A percentile compares a stretch with the other conserved stretches of the same genome.
Evolutionary conservation across 2,888 invertebrate species (phyloP).

Genomic region (Seira sanloemensis): DNA sequence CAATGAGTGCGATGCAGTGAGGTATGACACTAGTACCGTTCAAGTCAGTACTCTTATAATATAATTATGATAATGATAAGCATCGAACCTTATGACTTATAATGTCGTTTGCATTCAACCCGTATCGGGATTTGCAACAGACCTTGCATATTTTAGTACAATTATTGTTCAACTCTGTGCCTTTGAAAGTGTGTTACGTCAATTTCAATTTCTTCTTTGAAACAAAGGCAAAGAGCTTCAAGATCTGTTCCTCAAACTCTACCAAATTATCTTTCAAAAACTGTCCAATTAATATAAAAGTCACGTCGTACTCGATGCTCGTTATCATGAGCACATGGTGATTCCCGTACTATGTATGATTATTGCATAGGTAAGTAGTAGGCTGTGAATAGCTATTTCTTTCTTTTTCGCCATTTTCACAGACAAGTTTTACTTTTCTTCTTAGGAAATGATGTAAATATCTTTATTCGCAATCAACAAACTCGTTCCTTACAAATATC

Average conservation of each 20-base stretch:
- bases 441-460: not conserved
- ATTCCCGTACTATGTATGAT: slow-evolving; percentile 12
- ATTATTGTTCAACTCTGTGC: no score
- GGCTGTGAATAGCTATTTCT: not conserved
- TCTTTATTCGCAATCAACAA: not conserved
- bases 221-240: not conserved
- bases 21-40: not conserved
- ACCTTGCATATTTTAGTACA: no score
- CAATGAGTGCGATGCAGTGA: not conserved
- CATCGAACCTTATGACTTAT: not conserved
- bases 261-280: not conserved
- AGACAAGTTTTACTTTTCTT: not conserved
- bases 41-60: not conserved
- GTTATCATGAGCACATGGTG: slow-evolving; percentile 26
- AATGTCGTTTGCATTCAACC: not conserved
- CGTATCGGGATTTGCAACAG: not conserved
- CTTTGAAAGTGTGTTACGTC: not conserved
- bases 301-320: slow-evolving; percentile 32
- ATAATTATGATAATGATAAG: not conserved
- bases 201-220: not conserved
- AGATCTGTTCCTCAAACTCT: not conserved
- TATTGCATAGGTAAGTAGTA: no score
- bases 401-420: not conserved
- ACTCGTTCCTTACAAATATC: not conserved
- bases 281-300: slow-evolving; percentile 23